phyloP scores from a whole-genome alignment of 2,113 vertebrate genomes.

The Misgurnus anguillicaudatus region DNA sequence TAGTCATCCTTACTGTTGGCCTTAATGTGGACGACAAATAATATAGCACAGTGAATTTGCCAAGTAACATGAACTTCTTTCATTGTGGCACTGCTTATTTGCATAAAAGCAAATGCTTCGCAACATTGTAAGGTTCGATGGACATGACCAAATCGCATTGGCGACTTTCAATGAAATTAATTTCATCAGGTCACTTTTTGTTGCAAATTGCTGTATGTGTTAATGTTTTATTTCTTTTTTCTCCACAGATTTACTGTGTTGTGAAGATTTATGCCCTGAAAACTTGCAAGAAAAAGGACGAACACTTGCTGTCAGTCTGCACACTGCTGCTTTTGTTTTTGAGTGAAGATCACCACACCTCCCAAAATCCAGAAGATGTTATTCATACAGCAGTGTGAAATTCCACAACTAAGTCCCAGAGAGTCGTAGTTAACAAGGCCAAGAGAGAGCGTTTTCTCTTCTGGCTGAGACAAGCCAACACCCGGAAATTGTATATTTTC shows the following conservation, averaged over 20 bases:
- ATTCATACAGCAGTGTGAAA: conserved; percentile 32
- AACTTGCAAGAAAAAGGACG: conserved; percentile 5
- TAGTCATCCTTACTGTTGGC: too few species aligned
- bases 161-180: neutral
- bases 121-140: too few species aligned
- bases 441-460: neutral
- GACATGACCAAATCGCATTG: neutral
- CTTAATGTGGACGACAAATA: neutral
- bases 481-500: neutral
- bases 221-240: conserved; percentile 26
- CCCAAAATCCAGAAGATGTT: neutral
- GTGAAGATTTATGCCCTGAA: conserved; percentile 24
- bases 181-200: neutral
- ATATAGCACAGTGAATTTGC: neutral
- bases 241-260: conserved; percentile 56
- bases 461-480: neutral
- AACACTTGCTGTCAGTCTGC: conserved; percentile 28
- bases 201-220: neutral
- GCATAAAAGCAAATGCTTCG: neutral
- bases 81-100: neutral
- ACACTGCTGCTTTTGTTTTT: conserved; percentile 22
- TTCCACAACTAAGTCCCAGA: conserved; percentile 44
- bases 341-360: conserved; percentile 15
- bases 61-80: neutral
- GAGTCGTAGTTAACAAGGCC: conserved; percentile 12